Conservation (phyloP, 2,888 invertebrate species). For the Ophion slaviceki region DNA sequence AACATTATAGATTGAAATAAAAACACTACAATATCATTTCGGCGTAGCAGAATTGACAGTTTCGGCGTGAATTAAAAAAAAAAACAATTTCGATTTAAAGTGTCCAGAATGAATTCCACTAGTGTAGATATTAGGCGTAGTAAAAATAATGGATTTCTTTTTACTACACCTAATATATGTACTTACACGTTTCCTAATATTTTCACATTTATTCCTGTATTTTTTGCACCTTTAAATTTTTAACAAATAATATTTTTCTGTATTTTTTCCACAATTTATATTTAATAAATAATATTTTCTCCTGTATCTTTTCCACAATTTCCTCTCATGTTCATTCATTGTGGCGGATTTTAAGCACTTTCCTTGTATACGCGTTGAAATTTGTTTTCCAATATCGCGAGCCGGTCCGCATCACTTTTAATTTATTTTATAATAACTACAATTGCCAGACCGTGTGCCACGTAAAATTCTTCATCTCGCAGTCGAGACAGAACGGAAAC, state of each 20-base stretch:
- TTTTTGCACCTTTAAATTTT: not conserved
- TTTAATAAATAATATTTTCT: too few species aligned
- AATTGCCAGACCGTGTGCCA: constrained; percentile 26
- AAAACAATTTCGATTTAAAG: too few species aligned
- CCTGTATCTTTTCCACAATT: not conserved
- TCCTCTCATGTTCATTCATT: not conserved
- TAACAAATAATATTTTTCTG: too few species aligned
- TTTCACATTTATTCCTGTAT: not conserved
- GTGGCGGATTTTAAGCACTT: not conserved
- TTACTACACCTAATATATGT: not conserved
- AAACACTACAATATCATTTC: too few species aligned
- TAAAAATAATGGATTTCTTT: too few species aligned
- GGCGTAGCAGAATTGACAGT: too few species aligned
- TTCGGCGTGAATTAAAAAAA: too few species aligned
- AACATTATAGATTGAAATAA: too few species aligned
- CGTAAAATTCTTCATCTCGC: constrained; percentile 54
- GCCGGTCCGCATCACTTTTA: not conserved
- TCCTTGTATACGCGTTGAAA: not conserved
- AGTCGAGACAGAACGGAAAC: constrained; percentile 44
- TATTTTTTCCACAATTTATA: not conserved
- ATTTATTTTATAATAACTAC: constrained; percentile 47
- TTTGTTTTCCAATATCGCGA: not conserved
- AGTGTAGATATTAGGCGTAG: too few species aligned
- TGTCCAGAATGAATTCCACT: too few species aligned
- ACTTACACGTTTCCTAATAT: not conserved